A percentile compares a stretch with the other conserved stretches of the same genome.
These are phyloP conservation scores for Drosophila pruinosa DNA, from an alignment of 1,140 invertebrate genomes.

Conservation along the genomic window DNA sequence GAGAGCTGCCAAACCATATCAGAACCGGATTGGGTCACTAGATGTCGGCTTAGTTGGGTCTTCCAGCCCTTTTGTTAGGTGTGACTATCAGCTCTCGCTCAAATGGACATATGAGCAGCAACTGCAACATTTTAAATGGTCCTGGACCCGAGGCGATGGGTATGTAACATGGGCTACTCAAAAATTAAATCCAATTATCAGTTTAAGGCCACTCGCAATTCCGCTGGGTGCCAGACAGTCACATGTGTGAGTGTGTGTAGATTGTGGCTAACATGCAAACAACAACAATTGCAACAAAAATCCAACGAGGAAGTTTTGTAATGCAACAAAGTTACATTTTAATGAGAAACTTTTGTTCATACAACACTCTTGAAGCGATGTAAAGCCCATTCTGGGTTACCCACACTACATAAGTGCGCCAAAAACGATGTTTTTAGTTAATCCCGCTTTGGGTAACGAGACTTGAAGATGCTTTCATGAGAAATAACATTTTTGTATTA, in stretches of 20 bases:
- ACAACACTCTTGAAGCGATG: constrained; percentile 24
- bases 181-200: constrained; percentile 82
- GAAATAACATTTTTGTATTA: background rate
- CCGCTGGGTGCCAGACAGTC: constrained; percentile 34
- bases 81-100: constrained; percentile 34
- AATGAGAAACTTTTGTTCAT: constrained; percentile 79
- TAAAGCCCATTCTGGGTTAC: constrained; percentile 14
- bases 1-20: constrained; percentile 33
- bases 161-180: constrained; percentile 52
- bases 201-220: constrained; percentile 72
- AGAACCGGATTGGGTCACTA: constrained; percentile 32
- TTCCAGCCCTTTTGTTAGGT: constrained; percentile 12
- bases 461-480: constrained; percentile 22
- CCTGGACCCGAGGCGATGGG: constrained; percentile 11
- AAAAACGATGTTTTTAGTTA: constrained; percentile 35
- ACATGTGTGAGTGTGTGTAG: constrained; percentile 8
- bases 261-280: constrained; percentile 27
- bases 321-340: constrained; percentile 78
- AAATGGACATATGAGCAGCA: constrained; percentile 41
- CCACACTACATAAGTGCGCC: constrained; percentile 8
- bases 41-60: constrained; percentile 3
- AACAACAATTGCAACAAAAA: constrained; percentile 19
- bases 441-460: constrained; percentile 16
- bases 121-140: constrained; percentile 54
- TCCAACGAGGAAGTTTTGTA: constrained; percentile 48